phyloP scores from a whole-genome alignment of 2,113 vertebrate species.

The Thamnophis sirtalis region DNA sequence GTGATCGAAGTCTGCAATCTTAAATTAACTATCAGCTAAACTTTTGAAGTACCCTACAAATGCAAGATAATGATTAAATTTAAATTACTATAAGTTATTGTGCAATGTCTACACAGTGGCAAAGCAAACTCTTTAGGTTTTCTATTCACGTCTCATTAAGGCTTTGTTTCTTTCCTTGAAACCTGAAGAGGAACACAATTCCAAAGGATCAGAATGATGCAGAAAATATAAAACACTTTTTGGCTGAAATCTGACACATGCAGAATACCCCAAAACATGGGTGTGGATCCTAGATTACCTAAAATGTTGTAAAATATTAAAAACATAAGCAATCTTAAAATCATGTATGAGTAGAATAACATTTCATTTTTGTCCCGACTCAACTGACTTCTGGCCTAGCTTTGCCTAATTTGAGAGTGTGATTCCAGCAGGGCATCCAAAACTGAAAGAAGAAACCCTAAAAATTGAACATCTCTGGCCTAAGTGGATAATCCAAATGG shows the following conservation, averaged over 20 bases:
- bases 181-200: background rate
- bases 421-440: background rate
- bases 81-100: background rate
- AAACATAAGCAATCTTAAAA: background rate
- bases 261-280: background rate
- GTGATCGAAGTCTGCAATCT: conserved; percentile 44
- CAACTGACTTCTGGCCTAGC: background rate
- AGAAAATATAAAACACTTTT: background rate
- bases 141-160: background rate
- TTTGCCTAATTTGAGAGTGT: background rate
- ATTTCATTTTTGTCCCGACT: background rate
- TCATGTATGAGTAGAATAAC: background rate
- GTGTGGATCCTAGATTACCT: background rate
- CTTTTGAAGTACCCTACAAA: conserved; percentile 43
- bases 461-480: background rate
- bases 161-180: conserved; percentile 12
- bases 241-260: background rate
- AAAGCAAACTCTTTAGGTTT: conserved; percentile 31
- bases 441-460: background rate
- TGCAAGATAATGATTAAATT: conserved; percentile 20
- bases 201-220: background rate
- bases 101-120: background rate
- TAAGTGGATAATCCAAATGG: background rate
- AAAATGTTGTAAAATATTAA: background rate
- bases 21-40: conserved; percentile 41